Base-by-base conservation (phyloP, 2,113 vertebrate genomes). In the Leptobrachium ailaonicum region DNA sequence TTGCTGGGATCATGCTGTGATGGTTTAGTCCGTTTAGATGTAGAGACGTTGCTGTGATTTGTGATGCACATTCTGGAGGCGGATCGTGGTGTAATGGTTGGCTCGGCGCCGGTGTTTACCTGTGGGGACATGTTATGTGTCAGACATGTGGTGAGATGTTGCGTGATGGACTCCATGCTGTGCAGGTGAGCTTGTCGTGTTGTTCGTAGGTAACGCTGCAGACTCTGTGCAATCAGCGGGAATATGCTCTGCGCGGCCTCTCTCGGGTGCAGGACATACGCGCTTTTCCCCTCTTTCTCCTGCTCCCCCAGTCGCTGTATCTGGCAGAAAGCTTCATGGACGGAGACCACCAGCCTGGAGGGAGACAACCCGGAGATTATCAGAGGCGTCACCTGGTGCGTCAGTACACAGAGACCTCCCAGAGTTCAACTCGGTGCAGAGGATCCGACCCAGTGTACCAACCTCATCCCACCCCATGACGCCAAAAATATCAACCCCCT, bases 131-230 rank as follows among this genome's bases (percentile, higher is more conserved):
- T 97, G 92, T 94, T 96, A 90, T 98, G 93, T 85, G 94, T 94
- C 90, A 98, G 94, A 90, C 96, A 98, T 93, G 96, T 97, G 82
- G 96, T 94, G 89, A 99, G 90, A 82, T 98, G 97, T 84, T 97
- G 95, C 89, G 98, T 92, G 87, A 99, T 99, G 89, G 95, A 97
- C 91, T 99, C 97, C 97, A 99, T 99, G 92, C 95, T 98, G 90
- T 98, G 96, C 86, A 95, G 97, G 88, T 98, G 95, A 60, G 98
- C 96, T 90, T 99, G 97, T 78, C 94, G 93, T 0, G 96, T 99
- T 85, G 96, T 96, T 5, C 96, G 94, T 81, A 99, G 93, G 90
- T 99, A 98, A 85, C 97, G 98, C 93, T 99, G 97, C 80, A 98
- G 89, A 0, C 96, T 96, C 40, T 96, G 93, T 0, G 97, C 97